Evolutionary conservation across 2,888 invertebrate genomes (phyloP).

Genomic region (Erpobdella octoculata): DNA sequence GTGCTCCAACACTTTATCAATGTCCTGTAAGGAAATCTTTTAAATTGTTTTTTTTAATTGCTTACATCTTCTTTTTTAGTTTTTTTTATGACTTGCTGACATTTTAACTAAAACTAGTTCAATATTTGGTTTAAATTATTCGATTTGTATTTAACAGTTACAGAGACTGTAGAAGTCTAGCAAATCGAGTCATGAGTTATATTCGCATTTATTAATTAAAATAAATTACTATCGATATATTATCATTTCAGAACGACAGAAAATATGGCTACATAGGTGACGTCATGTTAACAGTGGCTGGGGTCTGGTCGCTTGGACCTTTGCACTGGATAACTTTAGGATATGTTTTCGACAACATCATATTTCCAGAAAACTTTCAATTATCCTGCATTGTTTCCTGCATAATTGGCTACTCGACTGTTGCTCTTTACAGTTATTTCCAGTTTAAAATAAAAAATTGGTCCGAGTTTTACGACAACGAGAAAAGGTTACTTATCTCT

Average conservation of each 20-base stretch:
- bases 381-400: constrained; percentile 29
- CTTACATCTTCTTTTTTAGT: background rate
- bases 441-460: constrained; percentile 23
- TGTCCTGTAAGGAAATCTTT: constrained; percentile 20
- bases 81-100: background rate
- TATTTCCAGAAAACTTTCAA: constrained; percentile 29
- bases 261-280: constrained; percentile 27
- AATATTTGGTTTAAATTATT: background rate
- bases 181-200: no score
- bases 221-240: background rate
- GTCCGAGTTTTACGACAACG: constrained; percentile 29
- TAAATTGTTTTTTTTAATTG: background rate
- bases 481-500: constrained; percentile 23
- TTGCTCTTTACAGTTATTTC: constrained; percentile 28
- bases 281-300: constrained; percentile 26
- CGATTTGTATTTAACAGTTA: no score
- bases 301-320: constrained; percentile 31
- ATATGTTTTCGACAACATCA: constrained; percentile 27
- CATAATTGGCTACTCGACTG: constrained; percentile 30
- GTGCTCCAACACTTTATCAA: constrained; percentile 25
- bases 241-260: constrained; percentile 10
- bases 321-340: constrained; percentile 34
- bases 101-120: background rate
- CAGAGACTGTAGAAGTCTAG: no score
- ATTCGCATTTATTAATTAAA: background rate